phyloP scores from a whole-genome alignment of 2,888 invertebrate species.

The Operophtera brumata region DNA sequence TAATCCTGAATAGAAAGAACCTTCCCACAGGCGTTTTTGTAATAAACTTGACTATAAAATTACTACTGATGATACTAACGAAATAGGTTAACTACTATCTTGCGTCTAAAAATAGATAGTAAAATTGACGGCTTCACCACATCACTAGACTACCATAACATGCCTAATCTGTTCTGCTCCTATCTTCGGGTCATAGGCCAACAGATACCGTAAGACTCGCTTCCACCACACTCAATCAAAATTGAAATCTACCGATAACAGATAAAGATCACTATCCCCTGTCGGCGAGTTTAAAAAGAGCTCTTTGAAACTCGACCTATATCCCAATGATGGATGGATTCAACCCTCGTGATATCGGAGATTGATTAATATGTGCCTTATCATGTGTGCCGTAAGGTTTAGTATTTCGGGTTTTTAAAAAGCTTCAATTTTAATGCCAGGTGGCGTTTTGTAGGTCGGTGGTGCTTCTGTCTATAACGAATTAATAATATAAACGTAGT shows the following conservation, averaged over 20 bases:
- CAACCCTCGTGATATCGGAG: conserved; percentile 47
- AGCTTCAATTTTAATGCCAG: conserved; percentile 14
- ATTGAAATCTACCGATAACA: conserved; percentile 39
- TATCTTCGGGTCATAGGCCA: conserved; percentile 70
- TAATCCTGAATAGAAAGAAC: too few relatives aligned
- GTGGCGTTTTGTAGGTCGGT: conserved; percentile 7
- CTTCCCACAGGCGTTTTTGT: too few relatives aligned
- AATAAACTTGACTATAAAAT: too few relatives aligned
- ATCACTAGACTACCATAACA: conserved; percentile 45
- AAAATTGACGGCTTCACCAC: neutral
- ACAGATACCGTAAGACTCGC: conserved; percentile 59
- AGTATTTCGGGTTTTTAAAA: conserved; percentile 11
- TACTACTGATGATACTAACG: too few relatives aligned
- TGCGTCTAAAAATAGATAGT: neutral
- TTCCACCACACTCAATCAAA: conserved; percentile 37
- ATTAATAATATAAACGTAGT: too few relatives aligned
- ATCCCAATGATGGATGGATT: conserved; percentile 61
- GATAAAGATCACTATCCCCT: conserved; percentile 48
- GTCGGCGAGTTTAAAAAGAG: conserved; percentile 43
- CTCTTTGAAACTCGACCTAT: conserved; percentile 53
- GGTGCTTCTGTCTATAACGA: conserved; percentile 7
- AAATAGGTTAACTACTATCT: conserved; percentile 4
- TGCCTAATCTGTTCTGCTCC: conserved; percentile 60
- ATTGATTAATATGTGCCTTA: conserved; percentile 39
- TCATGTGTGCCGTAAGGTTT: conserved; percentile 24